Percentiles rank a stretch among this genome's conserved stretches.
Conservation (phyloP, 2,888 invertebrate species). For the Spilarctia lutea region DNA sequence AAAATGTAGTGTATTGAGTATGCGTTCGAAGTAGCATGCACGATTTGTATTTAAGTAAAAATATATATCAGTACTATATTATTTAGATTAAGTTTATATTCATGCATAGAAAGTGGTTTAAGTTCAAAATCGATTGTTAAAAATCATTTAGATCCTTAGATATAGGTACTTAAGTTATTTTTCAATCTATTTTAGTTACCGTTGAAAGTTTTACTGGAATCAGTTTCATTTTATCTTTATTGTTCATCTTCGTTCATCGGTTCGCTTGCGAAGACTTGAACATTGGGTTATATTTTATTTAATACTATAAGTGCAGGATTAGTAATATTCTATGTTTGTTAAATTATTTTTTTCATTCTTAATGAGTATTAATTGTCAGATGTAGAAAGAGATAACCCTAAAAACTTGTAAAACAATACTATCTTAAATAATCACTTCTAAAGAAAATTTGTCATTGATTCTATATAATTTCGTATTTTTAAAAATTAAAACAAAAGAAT, state of each 20-base stretch:
- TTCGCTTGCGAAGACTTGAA: neutral
- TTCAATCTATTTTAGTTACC: neutral
- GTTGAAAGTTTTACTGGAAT: neutral
- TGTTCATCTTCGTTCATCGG: neutral
- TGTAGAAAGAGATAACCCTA: neutral
- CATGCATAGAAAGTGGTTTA: neutral
- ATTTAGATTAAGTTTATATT: neutral
- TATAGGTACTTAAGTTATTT: neutral
- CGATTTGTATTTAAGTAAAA: too few relatives aligned
- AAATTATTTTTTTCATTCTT: neutral
- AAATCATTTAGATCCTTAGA: neutral
- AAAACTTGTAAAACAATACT: neutral
- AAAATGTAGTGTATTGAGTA: too few relatives aligned
- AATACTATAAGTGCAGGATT: conserved; percentile 8
- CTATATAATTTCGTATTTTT: too few relatives aligned
- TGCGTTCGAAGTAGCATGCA: too few relatives aligned
- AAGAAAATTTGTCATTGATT: too few relatives aligned
- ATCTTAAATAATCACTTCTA: neutral
- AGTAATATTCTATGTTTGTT: neutral
- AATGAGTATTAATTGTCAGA: too few relatives aligned
- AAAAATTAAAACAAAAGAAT: too few relatives aligned
- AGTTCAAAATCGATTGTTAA: neutral
- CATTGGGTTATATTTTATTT: conserved; percentile 8
- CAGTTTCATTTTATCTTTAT: neutral
- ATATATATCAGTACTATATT: neutral